A percentile compares a stretch with the other conserved stretches of the same genome.
Conservation (phyloP, 2,797 vertebrate genomes). For the Myotis pilosus region DNA sequence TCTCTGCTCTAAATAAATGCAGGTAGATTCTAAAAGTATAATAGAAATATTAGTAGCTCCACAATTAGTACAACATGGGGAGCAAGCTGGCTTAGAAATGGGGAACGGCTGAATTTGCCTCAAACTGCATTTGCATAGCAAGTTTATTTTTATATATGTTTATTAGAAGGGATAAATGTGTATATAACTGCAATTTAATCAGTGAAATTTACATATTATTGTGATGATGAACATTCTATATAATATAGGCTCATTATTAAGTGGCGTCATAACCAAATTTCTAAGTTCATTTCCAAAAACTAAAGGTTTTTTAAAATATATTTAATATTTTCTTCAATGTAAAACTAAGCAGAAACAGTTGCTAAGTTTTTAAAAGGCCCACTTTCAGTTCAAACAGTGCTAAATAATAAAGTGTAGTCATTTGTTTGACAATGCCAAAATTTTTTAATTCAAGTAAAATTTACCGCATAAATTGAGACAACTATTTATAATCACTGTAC, state of each 20-base stretch:
- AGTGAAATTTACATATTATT: not conserved
- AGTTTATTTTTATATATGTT: not conserved
- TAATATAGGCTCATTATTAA: slow-evolving; percentile 17
- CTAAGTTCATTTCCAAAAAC: not conserved
- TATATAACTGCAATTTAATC: not conserved
- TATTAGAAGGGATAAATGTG: not conserved
- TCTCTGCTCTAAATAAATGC: not conserved
- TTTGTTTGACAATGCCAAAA: not conserved
- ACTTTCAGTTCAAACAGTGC: slow-evolving; percentile 2
- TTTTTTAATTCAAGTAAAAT: not conserved
- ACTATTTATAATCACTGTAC: not conserved
- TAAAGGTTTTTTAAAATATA: not conserved
- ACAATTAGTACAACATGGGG: not conserved
- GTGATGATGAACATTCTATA: not conserved
- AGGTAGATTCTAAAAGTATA: not conserved
- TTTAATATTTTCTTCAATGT: slow-evolving; percentile 26
- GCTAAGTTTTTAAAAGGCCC: not conserved
- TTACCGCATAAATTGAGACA: not conserved
- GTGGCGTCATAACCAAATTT: slow-evolving; percentile 8
- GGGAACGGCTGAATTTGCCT: not conserved
- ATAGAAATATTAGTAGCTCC: not conserved
- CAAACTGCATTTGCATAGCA: not conserved
- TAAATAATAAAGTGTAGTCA: not conserved
- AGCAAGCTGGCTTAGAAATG: not conserved
- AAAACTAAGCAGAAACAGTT: slow-evolving; percentile 33